Evolutionary conservation across 1,140 invertebrate species (phyloP).

Genomic region (Sycophaga agraensis): DNA sequence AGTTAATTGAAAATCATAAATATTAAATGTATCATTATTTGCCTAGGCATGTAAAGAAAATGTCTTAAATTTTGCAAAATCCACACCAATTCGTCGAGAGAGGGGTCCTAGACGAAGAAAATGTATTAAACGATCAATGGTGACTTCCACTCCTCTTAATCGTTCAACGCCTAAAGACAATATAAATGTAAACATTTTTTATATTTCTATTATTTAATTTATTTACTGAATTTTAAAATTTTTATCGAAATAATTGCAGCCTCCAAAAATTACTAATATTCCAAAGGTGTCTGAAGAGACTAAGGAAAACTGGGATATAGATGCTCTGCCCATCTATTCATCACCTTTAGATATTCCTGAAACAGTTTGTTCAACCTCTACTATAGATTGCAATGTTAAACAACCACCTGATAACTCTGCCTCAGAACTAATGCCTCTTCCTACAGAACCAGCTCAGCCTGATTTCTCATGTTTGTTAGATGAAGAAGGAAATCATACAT

Average conservation of each 20-base stretch:
- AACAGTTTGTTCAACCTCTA: slow-evolving; percentile 32
- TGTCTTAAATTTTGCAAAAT: slow-evolving; percentile 55
- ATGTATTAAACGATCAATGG: slow-evolving; percentile 54
- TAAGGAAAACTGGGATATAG: slow-evolving; percentile 55
- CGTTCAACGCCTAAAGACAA: slow-evolving; percentile 44
- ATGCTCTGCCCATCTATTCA: slow-evolving; percentile 42
- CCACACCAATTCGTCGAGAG: slow-evolving; percentile 47
- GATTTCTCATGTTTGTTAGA: slow-evolving; percentile 47
- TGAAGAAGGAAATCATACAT: slow-evolving; percentile 43
- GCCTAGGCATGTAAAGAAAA: slow-evolving; percentile 56
- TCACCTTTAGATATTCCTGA: slow-evolving; percentile 35
- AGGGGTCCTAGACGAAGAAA: slow-evolving; percentile 50
- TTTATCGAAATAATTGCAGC: slow-evolving; percentile 35
- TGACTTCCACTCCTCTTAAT: slow-evolving; percentile 53
- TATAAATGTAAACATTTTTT: slow-evolving; percentile 37
- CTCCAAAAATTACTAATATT: slow-evolving; percentile 39
- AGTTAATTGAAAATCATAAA: neutral
- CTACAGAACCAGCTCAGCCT: slow-evolving; percentile 40
- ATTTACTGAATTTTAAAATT: neutral
- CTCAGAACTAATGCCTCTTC: slow-evolving; percentile 46
- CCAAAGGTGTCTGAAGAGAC: slow-evolving; percentile 51
- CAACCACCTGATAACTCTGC: slow-evolving; percentile 39
- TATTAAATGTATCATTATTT: slow-evolving; percentile 31
- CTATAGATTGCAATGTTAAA: slow-evolving; percentile 39
- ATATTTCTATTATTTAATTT: neutral